Evolutionary conservation across 2,113 vertebrate genomes (phyloP).

Genomic region (Ageneiosus marmoratus): DNA sequence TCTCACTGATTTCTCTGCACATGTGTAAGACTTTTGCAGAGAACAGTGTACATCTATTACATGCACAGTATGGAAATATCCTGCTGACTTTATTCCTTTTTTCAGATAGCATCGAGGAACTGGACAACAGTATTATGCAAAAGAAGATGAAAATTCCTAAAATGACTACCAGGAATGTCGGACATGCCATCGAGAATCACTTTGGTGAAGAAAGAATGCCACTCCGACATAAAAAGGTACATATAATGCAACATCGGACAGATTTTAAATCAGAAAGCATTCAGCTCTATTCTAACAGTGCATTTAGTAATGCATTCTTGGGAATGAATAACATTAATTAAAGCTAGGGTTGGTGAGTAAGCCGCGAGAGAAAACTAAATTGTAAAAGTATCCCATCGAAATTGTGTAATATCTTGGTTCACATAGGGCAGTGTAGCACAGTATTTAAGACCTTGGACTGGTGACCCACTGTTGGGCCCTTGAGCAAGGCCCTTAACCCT

Average conservation of each 20-base stretch:
- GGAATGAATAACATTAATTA: not conserved
- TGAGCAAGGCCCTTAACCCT: no score
- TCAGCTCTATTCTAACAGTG: not conserved
- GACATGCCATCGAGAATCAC: conserved; percentile 89
- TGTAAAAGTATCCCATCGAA: no score
- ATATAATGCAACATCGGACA: not conserved
- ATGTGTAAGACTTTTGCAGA: not conserved
- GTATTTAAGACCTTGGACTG: no score
- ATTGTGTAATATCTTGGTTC: no score
- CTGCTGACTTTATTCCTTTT: conserved; percentile 38
- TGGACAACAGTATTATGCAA: conserved; percentile 98
- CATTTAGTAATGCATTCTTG: not conserved
- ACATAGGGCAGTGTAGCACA: no score
- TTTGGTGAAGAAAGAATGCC: conserved; percentile 92
- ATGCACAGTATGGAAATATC: not conserved
- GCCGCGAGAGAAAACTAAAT: no score
- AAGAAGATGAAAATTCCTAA: conserved; percentile 99
- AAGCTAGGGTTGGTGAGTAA: no score
- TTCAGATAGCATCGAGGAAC: conserved; percentile 81
- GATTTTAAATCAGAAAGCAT: not conserved
- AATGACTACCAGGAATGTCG: conserved; percentile 88
- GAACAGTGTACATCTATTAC: not conserved
- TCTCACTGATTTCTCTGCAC: not conserved
- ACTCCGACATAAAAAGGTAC: conserved; percentile 97
- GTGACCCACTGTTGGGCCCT: no score